Percentiles rank a stretch among this genome's conserved stretches.
phyloP scores from a whole-genome alignment of 2,113 vertebrate species.

The Dasypus novemcinctus region DNA sequence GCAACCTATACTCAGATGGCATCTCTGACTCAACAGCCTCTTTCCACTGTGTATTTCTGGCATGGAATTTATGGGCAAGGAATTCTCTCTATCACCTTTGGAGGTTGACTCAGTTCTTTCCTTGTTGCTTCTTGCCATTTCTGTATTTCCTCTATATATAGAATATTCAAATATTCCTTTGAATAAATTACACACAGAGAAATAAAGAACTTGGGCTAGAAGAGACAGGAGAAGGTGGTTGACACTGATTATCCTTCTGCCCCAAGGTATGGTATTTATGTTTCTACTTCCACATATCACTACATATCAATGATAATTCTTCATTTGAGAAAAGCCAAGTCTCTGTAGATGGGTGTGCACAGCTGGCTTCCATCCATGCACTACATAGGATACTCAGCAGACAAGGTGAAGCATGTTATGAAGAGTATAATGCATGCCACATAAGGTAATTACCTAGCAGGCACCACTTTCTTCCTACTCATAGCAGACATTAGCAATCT shows the following conservation, averaged over 20 bases:
- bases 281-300: neutral
- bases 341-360: neutral
- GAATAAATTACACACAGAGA: neutral
- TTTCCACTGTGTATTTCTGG: neutral
- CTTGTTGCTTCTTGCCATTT: neutral
- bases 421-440: neutral
- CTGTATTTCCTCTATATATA: neutral
- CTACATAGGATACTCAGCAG: neutral
- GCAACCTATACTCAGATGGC: neutral
- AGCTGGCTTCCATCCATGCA: no score
- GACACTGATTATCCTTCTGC: neutral
- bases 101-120: neutral
- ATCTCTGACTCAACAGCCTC: neutral
- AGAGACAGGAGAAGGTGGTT: neutral
- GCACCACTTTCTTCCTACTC: neutral
- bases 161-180: neutral
- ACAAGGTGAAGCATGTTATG: neutral
- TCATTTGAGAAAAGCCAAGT: neutral
- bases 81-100: neutral
- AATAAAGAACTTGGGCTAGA: neutral
- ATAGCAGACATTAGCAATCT: neutral
- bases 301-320: neutral
- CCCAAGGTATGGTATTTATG: neutral
- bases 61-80: neutral
- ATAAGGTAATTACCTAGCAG: neutral